These are phyloP conservation scores for Odobenus rosmarus DNA, from an alignment of 2,113 vertebrate species.

Conservation along the genomic window DNA sequence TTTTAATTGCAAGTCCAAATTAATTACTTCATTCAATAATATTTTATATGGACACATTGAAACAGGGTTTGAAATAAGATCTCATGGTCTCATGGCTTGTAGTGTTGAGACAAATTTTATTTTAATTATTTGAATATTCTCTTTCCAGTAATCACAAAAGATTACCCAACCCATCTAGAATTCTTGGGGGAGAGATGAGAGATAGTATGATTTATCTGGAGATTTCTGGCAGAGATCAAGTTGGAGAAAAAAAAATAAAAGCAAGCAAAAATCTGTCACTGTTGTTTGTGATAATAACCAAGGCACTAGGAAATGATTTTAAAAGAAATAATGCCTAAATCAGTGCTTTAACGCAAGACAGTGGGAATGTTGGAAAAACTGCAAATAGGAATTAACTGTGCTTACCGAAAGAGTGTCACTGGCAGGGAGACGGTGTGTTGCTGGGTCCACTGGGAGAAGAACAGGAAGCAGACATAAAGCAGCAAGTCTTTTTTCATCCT, in stretches of 20 bases:
- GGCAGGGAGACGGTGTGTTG: background rate
- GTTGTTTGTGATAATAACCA: background rate
- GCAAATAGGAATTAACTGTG: background rate
- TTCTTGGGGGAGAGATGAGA: background rate
- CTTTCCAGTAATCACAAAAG: conserved; percentile 48
- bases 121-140: conserved; percentile 61
- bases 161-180: background rate
- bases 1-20: conserved; percentile 46
- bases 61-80: conserved; percentile 49
- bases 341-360: background rate
- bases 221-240: conserved; percentile 38
- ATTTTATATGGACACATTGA: conserved; percentile 58
- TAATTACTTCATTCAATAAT: conserved; percentile 54
- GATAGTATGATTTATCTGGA: background rate
- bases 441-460: too few species aligned
- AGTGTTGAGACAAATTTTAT: conserved; percentile 54
- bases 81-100: conserved; percentile 21
- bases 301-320: background rate
- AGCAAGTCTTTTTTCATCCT: background rate
- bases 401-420: background rate
- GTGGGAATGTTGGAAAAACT: background rate
- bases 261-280: background rate
- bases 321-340: background rate
- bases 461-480: background rate
- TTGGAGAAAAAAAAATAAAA: background rate